Evolutionary conservation across 2,797 vertebrate species (phyloP), one percentile per base, ranked within the genome.

Genomic region (Rallus crepitans): DNA sequence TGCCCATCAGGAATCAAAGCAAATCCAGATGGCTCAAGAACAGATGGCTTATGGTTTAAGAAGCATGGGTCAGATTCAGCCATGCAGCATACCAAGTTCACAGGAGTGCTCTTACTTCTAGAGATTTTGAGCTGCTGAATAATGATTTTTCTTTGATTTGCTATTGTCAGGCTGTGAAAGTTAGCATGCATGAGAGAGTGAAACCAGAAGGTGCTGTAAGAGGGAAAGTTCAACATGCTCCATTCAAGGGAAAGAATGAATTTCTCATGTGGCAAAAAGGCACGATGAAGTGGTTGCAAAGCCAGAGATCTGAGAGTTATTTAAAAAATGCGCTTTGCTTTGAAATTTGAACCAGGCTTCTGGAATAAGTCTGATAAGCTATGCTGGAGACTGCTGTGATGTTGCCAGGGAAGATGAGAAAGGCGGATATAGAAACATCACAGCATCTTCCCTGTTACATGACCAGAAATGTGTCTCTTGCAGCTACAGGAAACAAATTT

Each of bases 1-100:
- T 92, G 57, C 60, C 95, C 69, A 56, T 93, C 66, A 97, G 88
- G 76, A 97, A 81, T 91, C 82, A 95, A 96, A 96, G 80, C 45
- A 93, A 95, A 86, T 89, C 82, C 92, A 94, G 91, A 89, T 83
- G 90, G 87, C 88, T 95, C 81, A 93, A 84, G 69, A 94, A 87
- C 81, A 93, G 65, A 95, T 72, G 82, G 94, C 78, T 97, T 90
- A 72, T 72, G 39, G 68, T 95, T 87, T 94, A 83, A 93, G 93
- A 93, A 75, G 24, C 19, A 56, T 15, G 52, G 86, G 70, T 93
- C 70, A 96, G 55, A 82, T 89, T 90, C 68, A 96, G 37, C 48
- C 65, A 59, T 88, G 57, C 63, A 96, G 78, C 75, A 73, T 65
- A 70, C 55, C 40, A 68, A 76, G 60, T 86, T 79, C 70, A 90